Conservation (phyloP, 2,888 invertebrate species). For the Ellobium chinense region DNA sequence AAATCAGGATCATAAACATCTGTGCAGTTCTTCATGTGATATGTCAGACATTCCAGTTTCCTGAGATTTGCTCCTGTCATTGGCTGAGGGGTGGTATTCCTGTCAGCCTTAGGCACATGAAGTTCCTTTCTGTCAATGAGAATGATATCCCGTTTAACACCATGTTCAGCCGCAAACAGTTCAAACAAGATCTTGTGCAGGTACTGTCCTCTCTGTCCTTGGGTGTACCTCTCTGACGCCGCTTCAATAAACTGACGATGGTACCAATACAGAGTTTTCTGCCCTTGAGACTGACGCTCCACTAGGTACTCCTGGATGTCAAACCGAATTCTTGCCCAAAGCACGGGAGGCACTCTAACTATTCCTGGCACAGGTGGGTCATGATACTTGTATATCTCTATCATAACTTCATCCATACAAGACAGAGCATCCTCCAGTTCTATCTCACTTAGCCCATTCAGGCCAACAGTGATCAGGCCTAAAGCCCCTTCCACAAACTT, state of each 20-base stretch:
- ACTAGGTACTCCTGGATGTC: slow-evolving; percentile 73
- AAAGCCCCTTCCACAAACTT: slow-evolving; percentile 65
- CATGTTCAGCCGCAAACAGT: slow-evolving; percentile 63
- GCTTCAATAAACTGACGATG: slow-evolving; percentile 74
- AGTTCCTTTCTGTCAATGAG: slow-evolving; percentile 63
- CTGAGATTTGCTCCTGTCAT: slow-evolving; percentile 58
- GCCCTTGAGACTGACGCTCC: slow-evolving; percentile 69
- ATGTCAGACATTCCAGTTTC: slow-evolving; percentile 65
- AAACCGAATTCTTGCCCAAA: slow-evolving; percentile 71
- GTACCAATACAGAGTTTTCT: slow-evolving; percentile 74
- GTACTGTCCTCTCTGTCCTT: slow-evolving; percentile 49
- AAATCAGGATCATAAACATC: slow-evolving; percentile 48
- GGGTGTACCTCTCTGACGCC: slow-evolving; percentile 63
- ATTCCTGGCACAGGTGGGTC: slow-evolving; percentile 75
- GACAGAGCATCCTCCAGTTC: slow-evolving; percentile 76
- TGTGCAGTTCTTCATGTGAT: slow-evolving; percentile 60
- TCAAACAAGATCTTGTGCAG: slow-evolving; percentile 66
- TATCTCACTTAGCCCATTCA: slow-evolving; percentile 71
- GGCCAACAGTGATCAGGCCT: slow-evolving; percentile 71
- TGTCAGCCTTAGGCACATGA: slow-evolving; percentile 67
- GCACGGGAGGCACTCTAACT: slow-evolving; percentile 71
- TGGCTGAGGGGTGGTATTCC: slow-evolving; percentile 69
- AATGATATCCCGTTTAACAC: slow-evolving; percentile 64
- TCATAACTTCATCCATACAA: slow-evolving; percentile 72
- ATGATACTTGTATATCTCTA: slow-evolving; percentile 74